These are phyloP conservation scores for Ormyrus pomaceus DNA, from an alignment of 2,888 invertebrate species.

Conservation along the genomic window DNA sequence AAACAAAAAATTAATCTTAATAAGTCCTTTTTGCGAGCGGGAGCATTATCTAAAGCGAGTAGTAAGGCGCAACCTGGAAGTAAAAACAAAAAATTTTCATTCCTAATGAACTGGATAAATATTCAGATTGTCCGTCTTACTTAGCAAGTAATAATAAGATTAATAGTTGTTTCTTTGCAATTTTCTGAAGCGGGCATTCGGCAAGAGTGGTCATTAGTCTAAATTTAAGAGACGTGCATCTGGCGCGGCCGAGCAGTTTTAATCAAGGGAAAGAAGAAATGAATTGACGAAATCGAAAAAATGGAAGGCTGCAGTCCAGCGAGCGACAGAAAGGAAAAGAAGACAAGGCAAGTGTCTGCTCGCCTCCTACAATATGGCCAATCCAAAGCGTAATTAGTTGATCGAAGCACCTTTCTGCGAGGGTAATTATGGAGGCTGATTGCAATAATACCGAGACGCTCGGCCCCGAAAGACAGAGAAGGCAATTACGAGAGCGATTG, in stretches of 20 bases:
- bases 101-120: not conserved
- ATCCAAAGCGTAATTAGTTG: conserved; percentile 47
- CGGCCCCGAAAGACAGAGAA: conserved; percentile 28
- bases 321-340: no score
- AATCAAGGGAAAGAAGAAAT: conserved; percentile 20
- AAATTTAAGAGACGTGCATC: conserved; percentile 22
- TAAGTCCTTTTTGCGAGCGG: no score
- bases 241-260: conserved; percentile 18
- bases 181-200: not conserved
- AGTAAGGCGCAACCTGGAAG: not conserved
- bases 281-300: conserved; percentile 19
- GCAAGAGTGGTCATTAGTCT: conserved; percentile 32
- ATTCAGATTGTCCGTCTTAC: not conserved
- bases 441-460: conserved; percentile 43
- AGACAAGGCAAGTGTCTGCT: no score
- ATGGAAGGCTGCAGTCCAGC: not conserved
- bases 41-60: no score
- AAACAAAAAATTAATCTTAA: no score
- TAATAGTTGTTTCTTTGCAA: conserved; percentile 2
- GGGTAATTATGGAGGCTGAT: conserved; percentile 44
- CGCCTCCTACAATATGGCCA: not conserved
- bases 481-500: conserved; percentile 48
- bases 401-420: conserved; percentile 28
- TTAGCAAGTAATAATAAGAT: conserved; percentile 3
- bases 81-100: not conserved